phyloP scores from a whole-genome alignment of 2,797 vertebrate species.

The Tarsius wallacei region DNA sequence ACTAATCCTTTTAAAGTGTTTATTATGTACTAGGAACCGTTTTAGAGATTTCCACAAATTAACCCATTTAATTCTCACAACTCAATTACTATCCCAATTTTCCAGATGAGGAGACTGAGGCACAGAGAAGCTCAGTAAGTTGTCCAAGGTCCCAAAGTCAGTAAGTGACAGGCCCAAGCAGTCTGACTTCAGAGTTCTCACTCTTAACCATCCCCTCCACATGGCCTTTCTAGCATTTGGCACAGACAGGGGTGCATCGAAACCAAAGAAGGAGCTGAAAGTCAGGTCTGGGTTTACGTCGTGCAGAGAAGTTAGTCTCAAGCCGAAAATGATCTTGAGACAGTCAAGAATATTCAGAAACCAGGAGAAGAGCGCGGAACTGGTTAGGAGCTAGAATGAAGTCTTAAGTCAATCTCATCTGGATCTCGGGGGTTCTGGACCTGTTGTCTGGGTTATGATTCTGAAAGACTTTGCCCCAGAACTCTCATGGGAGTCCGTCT shows the following conservation, averaged over 20 bases:
- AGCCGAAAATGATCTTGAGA: background rate
- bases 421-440: background rate
- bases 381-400: background rate
- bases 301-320: background rate
- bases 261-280: background rate
- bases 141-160: background rate
- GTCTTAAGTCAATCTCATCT: background rate
- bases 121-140: background rate
- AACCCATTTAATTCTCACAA: background rate
- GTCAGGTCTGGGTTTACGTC: background rate
- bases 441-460: background rate
- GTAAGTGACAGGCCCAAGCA: background rate
- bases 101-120: background rate
- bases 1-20: background rate
- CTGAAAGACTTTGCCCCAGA: background rate
- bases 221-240: background rate
- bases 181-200: background rate
- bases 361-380: background rate
- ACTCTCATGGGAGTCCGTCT: background rate
- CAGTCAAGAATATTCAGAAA: background rate
- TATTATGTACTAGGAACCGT: background rate
- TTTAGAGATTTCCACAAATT: constrained; percentile 34
- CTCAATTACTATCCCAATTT: background rate
- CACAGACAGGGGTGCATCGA: accelerated
- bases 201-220: background rate